These are phyloP conservation scores for Metalampra italica DNA, from an alignment of 2,888 invertebrate genomes.

Conservation along the genomic window DNA sequence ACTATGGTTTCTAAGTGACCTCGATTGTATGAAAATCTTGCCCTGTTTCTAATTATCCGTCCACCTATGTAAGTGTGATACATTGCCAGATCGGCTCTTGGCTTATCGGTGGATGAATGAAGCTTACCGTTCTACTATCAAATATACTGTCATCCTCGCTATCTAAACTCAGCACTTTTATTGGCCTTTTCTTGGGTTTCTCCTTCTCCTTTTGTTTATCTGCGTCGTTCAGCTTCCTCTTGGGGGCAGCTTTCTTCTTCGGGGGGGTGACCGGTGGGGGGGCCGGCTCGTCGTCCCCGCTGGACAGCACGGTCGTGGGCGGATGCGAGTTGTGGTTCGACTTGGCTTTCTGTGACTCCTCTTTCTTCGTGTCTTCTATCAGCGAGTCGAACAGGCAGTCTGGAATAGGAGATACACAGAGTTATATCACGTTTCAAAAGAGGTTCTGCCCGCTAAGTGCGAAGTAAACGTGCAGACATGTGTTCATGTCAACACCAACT, in stretches of 20 bases:
- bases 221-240: slow-evolving; percentile 45
- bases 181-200: slow-evolving; percentile 59
- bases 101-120: too few species aligned
- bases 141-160: slow-evolving; percentile 71
- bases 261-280: slow-evolving; percentile 32
- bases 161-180: slow-evolving; percentile 50
- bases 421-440: too few species aligned
- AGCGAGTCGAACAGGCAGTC: slow-evolving; percentile 73
- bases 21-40: too few species aligned
- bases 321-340: slow-evolving; percentile 18
- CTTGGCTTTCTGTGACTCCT: slow-evolving; percentile 30
- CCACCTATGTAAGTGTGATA: too few species aligned
- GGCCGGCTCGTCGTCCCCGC: slow-evolving; percentile 40
- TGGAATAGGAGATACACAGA: slow-evolving; percentile 24
- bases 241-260: slow-evolving; percentile 56
- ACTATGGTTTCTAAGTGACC: too few species aligned
- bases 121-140: slow-evolving; percentile 64
- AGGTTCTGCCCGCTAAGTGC: too few species aligned
- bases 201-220: slow-evolving; percentile 36
- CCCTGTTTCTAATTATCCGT: too few species aligned
- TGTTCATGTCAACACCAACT: too few species aligned
- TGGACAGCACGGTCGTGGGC: slow-evolving; percentile 34
- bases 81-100: too few species aligned
- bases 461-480: too few species aligned
- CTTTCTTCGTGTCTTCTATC: slow-evolving; percentile 68